These are phyloP conservation scores for Agriopis aurantiaria DNA, from an alignment of 2,888 invertebrate genomes.

Conservation along the genomic window DNA sequence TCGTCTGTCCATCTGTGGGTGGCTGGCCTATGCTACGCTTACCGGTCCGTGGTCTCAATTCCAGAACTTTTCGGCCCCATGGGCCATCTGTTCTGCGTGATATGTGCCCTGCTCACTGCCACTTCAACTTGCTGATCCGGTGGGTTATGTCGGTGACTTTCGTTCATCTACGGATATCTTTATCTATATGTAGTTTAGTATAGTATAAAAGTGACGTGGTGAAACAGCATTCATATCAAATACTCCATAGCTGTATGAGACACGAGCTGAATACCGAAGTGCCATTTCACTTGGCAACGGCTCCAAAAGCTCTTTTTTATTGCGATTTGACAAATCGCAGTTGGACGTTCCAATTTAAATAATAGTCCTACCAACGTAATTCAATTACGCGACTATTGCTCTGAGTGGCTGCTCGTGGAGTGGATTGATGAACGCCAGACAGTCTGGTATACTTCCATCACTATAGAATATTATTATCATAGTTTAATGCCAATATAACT, in stretches of 20 bases:
- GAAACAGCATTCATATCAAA: background rate
- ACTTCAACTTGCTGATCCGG: no score
- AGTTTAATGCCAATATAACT: no score
- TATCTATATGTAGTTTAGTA: no score
- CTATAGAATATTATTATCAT: background rate
- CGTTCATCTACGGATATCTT: no score
- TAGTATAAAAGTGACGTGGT: no score
- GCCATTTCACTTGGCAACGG: conserved; percentile 28
- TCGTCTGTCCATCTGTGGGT: no score
- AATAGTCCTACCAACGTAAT: conserved; percentile 16
- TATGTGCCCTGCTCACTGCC: no score
- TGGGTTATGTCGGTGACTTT: no score
- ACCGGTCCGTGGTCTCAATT: no score
- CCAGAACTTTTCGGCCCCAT: no score
- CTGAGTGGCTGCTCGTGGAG: conserved; percentile 3
- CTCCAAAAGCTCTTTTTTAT: conserved; percentile 15
- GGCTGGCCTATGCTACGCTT: no score
- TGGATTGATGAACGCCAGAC: conserved; percentile 21
- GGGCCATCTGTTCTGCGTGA: no score
- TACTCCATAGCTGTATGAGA: background rate
- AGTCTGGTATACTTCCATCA: conserved; percentile 2
- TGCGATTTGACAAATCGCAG: conserved; percentile 27
- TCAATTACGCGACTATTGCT: conserved; percentile 19
- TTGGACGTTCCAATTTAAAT: conserved; percentile 17
- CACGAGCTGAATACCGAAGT: background rate